Evolutionary conservation across 2,797 vertebrate genomes (phyloP).

Genomic region (Cryptoblepharus egeriae): DNA sequence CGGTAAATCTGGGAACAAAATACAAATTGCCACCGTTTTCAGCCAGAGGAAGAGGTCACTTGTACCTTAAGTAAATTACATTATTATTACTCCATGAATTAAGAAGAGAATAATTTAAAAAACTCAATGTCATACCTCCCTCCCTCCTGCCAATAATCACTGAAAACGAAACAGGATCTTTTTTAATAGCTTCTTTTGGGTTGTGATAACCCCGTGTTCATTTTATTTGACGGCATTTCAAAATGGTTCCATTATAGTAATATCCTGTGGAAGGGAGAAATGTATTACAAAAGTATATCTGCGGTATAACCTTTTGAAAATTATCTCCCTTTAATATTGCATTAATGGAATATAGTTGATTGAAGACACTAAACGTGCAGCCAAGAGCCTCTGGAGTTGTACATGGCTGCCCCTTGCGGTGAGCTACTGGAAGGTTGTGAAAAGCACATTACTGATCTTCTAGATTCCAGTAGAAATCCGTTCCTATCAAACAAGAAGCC

Average conservation of each 20-base stretch:
- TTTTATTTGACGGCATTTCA: conserved; percentile 61
- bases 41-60: conserved; percentile 49
- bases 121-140: not conserved
- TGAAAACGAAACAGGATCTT: conserved; percentile 54
- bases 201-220: conserved; percentile 43
- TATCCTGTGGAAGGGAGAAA: conserved; percentile 10
- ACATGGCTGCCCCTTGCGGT: too few relatives aligned
- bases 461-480: too few relatives aligned
- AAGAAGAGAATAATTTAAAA: conserved; percentile 50
- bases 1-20: conserved; percentile 53
- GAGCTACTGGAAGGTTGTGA: too few relatives aligned
- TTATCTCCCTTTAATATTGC: conserved; percentile 35
- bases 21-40: conserved; percentile 20
- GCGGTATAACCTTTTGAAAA: conserved; percentile 37
- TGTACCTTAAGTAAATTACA: conserved; percentile 45
- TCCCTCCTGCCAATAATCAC: not conserved
- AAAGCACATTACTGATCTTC: not conserved
- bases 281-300: conserved; percentile 25
- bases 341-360: conserved; percentile 1
- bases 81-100: conserved; percentile 8
- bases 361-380: fast-evolving
- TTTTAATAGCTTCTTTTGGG: conserved; percentile 61
- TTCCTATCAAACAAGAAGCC: too few relatives aligned
- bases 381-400: not conserved
- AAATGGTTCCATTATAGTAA: conserved; percentile 42